Evolutionary conservation across 2,888 invertebrate species (phyloP).

Genomic region (Campoplex capitator): DNA sequence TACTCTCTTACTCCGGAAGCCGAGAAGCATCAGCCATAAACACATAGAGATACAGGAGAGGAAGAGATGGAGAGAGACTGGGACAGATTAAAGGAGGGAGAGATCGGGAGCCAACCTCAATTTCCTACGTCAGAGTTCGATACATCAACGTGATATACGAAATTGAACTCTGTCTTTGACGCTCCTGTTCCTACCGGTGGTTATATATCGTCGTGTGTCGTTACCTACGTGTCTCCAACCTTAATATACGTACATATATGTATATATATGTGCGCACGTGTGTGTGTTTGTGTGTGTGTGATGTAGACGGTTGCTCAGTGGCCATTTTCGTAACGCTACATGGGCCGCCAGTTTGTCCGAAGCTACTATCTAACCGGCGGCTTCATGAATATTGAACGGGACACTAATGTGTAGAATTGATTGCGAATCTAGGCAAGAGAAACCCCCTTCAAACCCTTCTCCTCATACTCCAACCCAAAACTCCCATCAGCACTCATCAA

Average conservation of each 20-base stretch:
- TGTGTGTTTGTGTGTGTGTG: neutral
- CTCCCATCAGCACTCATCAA: constrained; percentile 73
- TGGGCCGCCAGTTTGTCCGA: constrained; percentile 60
- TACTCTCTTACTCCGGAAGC: neutral
- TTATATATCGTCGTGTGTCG: constrained; percentile 36
- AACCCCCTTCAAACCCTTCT: constrained; percentile 42
- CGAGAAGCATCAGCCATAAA: constrained; percentile 31
- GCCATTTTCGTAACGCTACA: constrained; percentile 50
- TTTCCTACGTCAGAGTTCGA: constrained; percentile 77
- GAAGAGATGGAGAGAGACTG: neutral
- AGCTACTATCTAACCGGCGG: constrained; percentile 45
- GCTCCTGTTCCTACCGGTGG: constrained; percentile 53
- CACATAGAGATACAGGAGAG: constrained; percentile 10
- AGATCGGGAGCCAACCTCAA: constrained; percentile 68
- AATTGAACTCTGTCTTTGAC: constrained; percentile 83
- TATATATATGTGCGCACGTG: neutral
- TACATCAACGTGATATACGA: constrained; percentile 77
- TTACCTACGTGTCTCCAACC: constrained; percentile 11
- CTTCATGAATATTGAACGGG: constrained; percentile 73
- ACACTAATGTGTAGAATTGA: constrained; percentile 79
- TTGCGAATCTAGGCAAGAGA: constrained; percentile 72
- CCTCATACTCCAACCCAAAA: constrained; percentile 45
- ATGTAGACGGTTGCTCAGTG: constrained; percentile 26
- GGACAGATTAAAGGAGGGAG: constrained; percentile 41
- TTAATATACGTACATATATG: neutral